Evolutionary conservation across 1,140 invertebrate species (phyloP).

Genomic region (Caenorhabditis elegans): DNA sequence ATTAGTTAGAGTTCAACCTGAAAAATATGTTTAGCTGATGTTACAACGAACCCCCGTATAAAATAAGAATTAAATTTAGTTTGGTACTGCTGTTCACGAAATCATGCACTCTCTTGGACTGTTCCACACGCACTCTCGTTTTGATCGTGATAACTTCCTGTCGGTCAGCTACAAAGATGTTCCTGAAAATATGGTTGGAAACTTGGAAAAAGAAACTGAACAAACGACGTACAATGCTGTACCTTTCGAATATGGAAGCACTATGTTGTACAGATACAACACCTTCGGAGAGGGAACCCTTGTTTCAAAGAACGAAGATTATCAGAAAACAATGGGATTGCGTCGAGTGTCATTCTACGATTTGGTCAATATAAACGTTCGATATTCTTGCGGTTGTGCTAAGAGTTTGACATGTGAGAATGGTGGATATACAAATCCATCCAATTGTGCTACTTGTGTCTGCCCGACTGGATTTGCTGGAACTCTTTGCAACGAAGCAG

Average conservation of each 20-base stretch:
- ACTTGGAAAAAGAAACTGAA: background rate
- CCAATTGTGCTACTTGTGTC: background rate
- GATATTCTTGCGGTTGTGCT: background rate
- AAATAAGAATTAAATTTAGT: background rate
- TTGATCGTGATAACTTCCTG: slow-evolving; percentile 18
- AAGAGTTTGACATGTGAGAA: background rate
- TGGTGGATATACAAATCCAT: slow-evolving; percentile 30
- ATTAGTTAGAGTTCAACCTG: too few relatives aligned
- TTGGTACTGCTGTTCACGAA: background rate
- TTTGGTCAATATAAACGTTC: slow-evolving; percentile 21
- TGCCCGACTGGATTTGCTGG: slow-evolving; percentile 32
- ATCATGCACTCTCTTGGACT: slow-evolving; percentile 24
- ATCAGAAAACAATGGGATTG: slow-evolving; percentile 25
- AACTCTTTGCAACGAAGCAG: background rate
- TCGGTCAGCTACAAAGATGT: background rate
- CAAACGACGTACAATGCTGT: background rate
- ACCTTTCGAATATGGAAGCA: slow-evolving; percentile 35
- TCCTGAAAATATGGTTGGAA: background rate
- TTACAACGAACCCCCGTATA: too few relatives aligned
- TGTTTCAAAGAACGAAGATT: background rate
- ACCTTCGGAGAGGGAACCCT: background rate
- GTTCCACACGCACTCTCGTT: slow-evolving; percentile 32
- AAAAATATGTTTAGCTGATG: too few relatives aligned
- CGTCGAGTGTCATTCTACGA: slow-evolving; percentile 7
- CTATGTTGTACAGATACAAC: slow-evolving; percentile 24